phyloP scores from a whole-genome alignment of 2,888 invertebrate species.

The Drosophila tripunctata region DNA sequence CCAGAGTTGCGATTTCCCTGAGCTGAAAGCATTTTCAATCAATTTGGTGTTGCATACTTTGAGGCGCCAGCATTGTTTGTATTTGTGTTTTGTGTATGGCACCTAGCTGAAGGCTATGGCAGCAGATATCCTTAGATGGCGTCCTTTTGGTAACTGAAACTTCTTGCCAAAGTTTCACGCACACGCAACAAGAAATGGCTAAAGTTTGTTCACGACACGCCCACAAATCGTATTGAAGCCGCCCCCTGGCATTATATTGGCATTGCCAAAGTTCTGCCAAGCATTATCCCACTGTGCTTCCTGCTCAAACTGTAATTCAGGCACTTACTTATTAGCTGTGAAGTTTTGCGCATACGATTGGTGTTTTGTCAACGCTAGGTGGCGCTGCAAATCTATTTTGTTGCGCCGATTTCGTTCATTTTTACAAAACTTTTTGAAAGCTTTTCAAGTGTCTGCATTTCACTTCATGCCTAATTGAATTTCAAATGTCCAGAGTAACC shows the following conservation, averaged over 20 bases:
- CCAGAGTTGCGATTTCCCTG: constrained; percentile 8
- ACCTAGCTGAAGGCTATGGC: constrained; percentile 24
- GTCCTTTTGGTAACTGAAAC: constrained; percentile 47
- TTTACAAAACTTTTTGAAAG: constrained; percentile 50
- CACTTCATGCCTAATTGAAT: constrained; percentile 68
- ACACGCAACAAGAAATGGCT: constrained; percentile 64
- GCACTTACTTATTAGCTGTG: constrained; percentile 62
- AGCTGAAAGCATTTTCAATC: constrained; percentile 68
- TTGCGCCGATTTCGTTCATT: constrained; percentile 38
- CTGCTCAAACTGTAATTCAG: background rate
- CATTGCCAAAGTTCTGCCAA: constrained; percentile 40
- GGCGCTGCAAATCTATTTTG: constrained; percentile 52
- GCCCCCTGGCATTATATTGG: constrained; percentile 56
- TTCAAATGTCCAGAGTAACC: constrained; percentile 51
- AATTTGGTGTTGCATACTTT: constrained; percentile 62
- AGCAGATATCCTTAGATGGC: constrained; percentile 1
- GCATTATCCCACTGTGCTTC: background rate
- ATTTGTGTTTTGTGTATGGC: constrained; percentile 54
- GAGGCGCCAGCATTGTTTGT: constrained; percentile 46
- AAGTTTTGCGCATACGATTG: constrained; percentile 68
- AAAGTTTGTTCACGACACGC: constrained; percentile 64
- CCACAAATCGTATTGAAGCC: constrained; percentile 53
- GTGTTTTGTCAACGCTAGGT: constrained; percentile 56
- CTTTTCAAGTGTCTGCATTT: constrained; percentile 53
- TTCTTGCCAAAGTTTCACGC: constrained; percentile 52